These are phyloP conservation scores for Echinometra lucunter DNA, from an alignment of 53 echinoderm and acorn worm genomes.

Conservation along the genomic window DNA sequence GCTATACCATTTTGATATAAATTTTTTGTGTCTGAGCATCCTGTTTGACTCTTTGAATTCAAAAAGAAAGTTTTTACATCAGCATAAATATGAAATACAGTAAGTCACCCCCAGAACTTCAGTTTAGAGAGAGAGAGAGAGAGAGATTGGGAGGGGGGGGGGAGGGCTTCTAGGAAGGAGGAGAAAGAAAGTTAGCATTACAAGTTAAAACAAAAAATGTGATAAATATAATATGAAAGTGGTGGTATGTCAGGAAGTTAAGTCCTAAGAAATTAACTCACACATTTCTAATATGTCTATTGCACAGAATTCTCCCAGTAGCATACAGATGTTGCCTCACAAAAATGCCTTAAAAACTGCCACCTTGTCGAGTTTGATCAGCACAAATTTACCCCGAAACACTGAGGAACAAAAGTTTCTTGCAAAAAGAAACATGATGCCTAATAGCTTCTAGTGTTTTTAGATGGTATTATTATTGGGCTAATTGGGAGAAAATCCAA, in stretches of 20 bases:
- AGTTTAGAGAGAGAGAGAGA: neutral
- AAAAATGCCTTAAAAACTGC: neutral
- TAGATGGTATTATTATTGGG: constrained; percentile 55
- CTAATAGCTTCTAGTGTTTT: constrained; percentile 62
- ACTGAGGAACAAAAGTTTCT: neutral
- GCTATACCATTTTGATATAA: too few relatives aligned
- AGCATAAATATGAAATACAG: too few relatives aligned
- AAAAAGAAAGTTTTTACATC: too few relatives aligned
- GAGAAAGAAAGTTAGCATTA: neutral
- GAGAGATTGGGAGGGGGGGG: neutral
- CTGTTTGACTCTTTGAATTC: too few relatives aligned
- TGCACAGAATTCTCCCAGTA: neutral
- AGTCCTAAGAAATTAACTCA: neutral
- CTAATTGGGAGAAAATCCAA: constrained; percentile 59
- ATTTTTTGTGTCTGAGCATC: too few relatives aligned
- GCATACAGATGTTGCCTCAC: neutral
- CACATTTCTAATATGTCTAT: neutral
- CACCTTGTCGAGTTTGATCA: constrained; percentile 35
- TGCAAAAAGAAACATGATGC: constrained; percentile 34
- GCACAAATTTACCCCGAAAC: constrained; percentile 11
- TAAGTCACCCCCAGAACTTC: too few relatives aligned
- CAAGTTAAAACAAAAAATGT: neutral
- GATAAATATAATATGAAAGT: neutral
- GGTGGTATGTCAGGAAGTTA: neutral
- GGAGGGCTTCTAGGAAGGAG: neutral